A percentile compares a stretch with the other conserved stretches of the same genome.
phyloP scores from a whole-genome alignment of 2,113 vertebrate genomes.

The Labeo rohita region DNA sequence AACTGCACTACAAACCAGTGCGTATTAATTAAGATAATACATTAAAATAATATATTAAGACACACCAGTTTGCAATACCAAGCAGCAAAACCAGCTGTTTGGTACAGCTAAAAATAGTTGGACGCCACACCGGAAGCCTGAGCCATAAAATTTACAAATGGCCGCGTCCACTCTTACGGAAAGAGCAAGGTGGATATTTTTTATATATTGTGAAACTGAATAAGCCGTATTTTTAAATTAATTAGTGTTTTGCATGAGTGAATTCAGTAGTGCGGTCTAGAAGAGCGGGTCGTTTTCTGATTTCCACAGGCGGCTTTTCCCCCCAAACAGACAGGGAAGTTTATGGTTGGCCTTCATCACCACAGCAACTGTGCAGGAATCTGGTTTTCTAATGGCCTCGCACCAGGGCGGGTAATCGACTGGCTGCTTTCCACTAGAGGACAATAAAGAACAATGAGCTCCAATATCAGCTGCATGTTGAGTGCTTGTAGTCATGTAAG shows the following conservation, averaged over 20 bases:
- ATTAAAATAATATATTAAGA: too few species aligned
- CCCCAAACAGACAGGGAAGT: constrained; percentile 74
- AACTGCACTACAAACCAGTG: too few species aligned
- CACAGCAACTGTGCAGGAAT: constrained; percentile 72
- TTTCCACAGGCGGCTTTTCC: constrained; percentile 67
- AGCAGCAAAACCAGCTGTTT: too few species aligned
- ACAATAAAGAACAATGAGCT: constrained; percentile 32
- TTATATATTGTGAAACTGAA: neutral
- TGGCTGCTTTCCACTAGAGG: constrained; percentile 60
- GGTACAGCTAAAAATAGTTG: too few species aligned
- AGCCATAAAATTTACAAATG: too few species aligned
- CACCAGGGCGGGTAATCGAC: constrained; percentile 81
- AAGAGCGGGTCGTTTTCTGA: constrained; percentile 73
- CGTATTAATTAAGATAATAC: too few species aligned
- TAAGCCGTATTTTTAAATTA: neutral
- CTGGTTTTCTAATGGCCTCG: constrained; percentile 72
- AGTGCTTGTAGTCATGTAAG: neutral
- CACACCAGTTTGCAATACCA: too few species aligned
- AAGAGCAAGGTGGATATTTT: too few species aligned
- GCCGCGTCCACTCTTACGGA: too few species aligned
- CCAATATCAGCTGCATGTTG: neutral
- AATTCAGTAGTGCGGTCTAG: constrained; percentile 49
- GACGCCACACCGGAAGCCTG: too few species aligned
- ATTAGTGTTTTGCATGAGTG: neutral
- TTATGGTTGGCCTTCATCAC: constrained; percentile 79